Percentiles rank a stretch among this genome's conserved stretches.
Conservation (phyloP, 2,113 vertebrate genomes). For the Ascaphus truei region DNA sequence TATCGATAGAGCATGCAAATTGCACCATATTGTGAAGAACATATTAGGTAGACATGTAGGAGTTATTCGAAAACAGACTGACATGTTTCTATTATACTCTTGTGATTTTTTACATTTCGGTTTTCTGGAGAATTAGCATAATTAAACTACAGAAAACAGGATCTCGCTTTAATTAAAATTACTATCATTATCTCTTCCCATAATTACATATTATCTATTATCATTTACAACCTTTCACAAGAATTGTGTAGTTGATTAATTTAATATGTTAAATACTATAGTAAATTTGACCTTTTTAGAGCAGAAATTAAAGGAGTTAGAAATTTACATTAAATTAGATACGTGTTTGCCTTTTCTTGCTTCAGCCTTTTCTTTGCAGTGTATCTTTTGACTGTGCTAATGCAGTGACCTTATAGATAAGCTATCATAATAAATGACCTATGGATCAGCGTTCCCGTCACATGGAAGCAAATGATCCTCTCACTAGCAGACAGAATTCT, state of each 20-base stretch:
- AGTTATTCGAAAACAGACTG: background rate
- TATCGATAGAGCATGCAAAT: background rate
- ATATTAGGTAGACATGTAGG: background rate
- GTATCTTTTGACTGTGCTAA: conserved; percentile 16
- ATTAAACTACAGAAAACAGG: conserved; percentile 31
- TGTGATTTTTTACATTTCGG: background rate
- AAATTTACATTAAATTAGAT: conserved; percentile 4
- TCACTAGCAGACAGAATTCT: too few relatives aligned
- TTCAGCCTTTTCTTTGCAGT: background rate
- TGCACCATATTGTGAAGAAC: background rate
- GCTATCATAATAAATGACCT: background rate
- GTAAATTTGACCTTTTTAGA: conserved; percentile 18
- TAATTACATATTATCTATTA: conserved; percentile 26
- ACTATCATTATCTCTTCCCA: conserved; percentile 29
- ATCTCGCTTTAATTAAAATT: conserved; percentile 30
- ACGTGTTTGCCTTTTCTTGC: background rate
- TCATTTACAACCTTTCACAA: conserved; percentile 24
- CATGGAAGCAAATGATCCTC: too few relatives aligned
- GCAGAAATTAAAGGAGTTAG: background rate
- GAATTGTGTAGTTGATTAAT: conserved; percentile 23
- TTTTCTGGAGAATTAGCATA: conserved; percentile 24
- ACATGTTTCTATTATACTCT: conserved; percentile 7
- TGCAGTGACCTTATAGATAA: background rate
- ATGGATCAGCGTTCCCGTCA: too few relatives aligned
- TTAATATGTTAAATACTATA: background rate